A percentile compares a stretch with the other conserved stretches of the same genome.
Evolutionary conservation across 2,113 vertebrate species (phyloP).

Genomic region (Bos javanicus): DNA sequence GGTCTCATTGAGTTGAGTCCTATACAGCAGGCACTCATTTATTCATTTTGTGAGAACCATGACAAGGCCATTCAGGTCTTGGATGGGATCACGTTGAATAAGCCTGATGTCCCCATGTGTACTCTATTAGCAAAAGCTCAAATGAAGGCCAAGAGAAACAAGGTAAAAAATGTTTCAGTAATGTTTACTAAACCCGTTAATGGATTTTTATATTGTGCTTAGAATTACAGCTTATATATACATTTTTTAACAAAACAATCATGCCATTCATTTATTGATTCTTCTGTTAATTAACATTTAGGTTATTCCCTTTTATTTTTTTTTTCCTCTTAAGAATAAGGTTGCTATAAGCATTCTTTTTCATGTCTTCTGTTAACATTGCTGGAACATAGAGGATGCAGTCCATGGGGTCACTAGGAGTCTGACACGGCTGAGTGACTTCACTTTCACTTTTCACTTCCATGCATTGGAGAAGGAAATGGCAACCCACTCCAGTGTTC

Average conservation of each 20-base stretch:
- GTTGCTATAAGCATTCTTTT: neutral
- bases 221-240: neutral
- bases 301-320: neutral
- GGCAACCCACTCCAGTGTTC: too few species aligned
- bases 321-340: neutral
- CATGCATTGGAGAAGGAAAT: too few species aligned
- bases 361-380: neutral
- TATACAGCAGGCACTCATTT: slow-evolving; percentile 81
- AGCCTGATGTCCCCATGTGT: slow-evolving; percentile 58
- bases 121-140: slow-evolving; percentile 82
- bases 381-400: neutral
- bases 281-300: neutral
- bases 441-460: too few species aligned
- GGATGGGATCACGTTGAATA: neutral
- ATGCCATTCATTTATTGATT: neutral
- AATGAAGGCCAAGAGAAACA: slow-evolving; percentile 82
- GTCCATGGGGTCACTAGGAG: too few species aligned
- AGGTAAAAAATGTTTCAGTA: slow-evolving; percentile 69
- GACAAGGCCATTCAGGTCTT: slow-evolving; percentile 80
- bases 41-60: slow-evolving; percentile 83
- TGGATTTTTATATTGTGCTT: neutral
- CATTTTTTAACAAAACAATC: neutral
- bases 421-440: too few species aligned
- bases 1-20: slow-evolving; percentile 75
- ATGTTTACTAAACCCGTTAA: neutral